phyloP scores from a whole-genome alignment of 2,113 vertebrate genomes.

The Psammodynastes pulverulentus region DNA sequence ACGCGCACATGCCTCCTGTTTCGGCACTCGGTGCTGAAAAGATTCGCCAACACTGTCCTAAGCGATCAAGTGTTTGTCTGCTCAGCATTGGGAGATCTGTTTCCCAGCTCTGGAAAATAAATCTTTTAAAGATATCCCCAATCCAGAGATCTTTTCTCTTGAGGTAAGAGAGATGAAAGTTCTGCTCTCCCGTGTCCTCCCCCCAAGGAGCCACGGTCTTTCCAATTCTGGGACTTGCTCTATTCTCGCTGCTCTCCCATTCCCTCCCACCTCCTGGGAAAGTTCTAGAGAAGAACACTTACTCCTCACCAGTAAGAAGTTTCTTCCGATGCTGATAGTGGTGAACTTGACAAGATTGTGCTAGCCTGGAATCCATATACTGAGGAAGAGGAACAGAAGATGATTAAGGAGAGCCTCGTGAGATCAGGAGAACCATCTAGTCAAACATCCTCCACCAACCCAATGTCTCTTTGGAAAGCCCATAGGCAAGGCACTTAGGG shows the following conservation, averaged over 20 bases:
- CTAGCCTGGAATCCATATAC: slow-evolving; percentile 30
- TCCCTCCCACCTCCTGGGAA: not conserved
- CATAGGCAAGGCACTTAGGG: not conserved
- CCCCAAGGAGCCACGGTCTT: not conserved
- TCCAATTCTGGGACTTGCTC: not conserved
- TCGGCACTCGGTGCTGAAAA: too few relatives aligned
- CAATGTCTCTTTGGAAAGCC: not conserved
- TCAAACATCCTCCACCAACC: not conserved
- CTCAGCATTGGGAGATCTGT: not conserved
- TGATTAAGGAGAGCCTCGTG: not conserved
- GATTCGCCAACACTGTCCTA: too few relatives aligned
- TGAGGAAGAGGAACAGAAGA: not conserved
- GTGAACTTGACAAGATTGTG: slow-evolving; percentile 28
- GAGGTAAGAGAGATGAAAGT: not conserved
- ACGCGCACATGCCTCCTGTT: too few relatives aligned
- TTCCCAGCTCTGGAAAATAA: not conserved
- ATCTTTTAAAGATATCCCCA: not conserved
- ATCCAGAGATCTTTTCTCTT: not conserved
- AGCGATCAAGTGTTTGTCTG: not conserved
- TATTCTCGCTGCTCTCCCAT: not conserved
- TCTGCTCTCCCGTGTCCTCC: not conserved
- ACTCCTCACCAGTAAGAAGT: slow-evolving; percentile 36
- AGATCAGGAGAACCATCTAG: not conserved
- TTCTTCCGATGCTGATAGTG: slow-evolving; percentile 48
- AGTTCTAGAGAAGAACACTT: not conserved